Base-by-base conservation (phyloP, 2,113 vertebrate genomes). In the Galbula dea region DNA sequence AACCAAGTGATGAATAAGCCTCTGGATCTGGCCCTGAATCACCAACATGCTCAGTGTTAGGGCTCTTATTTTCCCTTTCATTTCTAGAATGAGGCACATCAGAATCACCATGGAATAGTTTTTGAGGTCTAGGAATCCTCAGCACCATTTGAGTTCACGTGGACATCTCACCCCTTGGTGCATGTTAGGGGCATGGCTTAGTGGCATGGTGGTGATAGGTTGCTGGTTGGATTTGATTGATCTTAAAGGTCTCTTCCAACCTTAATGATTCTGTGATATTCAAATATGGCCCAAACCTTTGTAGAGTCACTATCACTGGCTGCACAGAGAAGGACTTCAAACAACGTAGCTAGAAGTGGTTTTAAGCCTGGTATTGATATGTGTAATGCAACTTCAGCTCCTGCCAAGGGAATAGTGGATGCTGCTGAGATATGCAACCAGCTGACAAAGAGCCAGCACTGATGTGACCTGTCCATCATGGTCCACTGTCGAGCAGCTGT, bases 221-320 rank as follows among this genome's bases (percentile, higher is more conserved):
- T n/a, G n/a, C n/a, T n/a, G n/a, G n/a, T n/a, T n/a, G n/a, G n/a
- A n/a, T n/a, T n/a, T n/a, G n/a, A n/a, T n/a, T n/a, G n/a, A n/a
- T n/a, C n/a, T n/a, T n/a, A n/a, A n/a, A n/a, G n/a, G n/a, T n/a
- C n/a, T n/a, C n/a, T n/a, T n/a, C n/a, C n/a, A n/a, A n/a, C n/a
- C n/a, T n/a, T n/a, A n/a, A n/a, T n/a, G n/a, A n/a, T n/a, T n/a
- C n/a, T n/a, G n/a, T n/a, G n/a, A n/a, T n/a, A n/a, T n/a, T n/a
- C n/a, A 72, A 15, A 48, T 19, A 8, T 0, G n/a, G 0, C 4
- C 27, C 13, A 83, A 11, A 67, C 6, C 3, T 45, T 52, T 20
- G 15, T 41, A 68, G 30, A 20, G 86, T 88, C 24, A 34, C 43
- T 30, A 36, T 39, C 24, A 4, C 23, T n/a, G 36, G 13, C 61